Conservation (phyloP, 2,888 invertebrate genomes). For the Seira ritae region DNA sequence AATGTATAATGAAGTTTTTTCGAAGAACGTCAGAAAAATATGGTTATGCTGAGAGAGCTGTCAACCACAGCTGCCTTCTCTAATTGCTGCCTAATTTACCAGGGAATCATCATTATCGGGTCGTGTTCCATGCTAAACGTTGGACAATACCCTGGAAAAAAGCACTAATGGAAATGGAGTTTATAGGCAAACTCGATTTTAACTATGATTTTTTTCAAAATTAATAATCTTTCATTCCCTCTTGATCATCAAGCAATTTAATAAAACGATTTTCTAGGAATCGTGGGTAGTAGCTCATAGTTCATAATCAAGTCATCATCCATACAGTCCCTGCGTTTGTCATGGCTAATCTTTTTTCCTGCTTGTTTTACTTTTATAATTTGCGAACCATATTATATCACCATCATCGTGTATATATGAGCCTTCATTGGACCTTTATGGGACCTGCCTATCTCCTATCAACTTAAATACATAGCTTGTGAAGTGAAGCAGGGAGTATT, state of each 20-base stretch:
- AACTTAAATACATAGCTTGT: not conserved
- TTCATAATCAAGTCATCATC: too few species aligned
- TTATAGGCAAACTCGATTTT: not conserved
- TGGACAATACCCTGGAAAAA: not conserved
- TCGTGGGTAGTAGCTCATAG: not conserved
- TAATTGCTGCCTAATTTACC: slow-evolving; percentile 68
- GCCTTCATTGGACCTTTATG: not conserved
- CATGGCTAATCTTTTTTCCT: too few species aligned
- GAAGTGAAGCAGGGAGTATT: too few species aligned
- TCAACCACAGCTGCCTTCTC: slow-evolving; percentile 67
- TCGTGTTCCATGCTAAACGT: not conserved
- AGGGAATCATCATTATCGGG: slow-evolving; percentile 1
- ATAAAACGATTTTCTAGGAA: not conserved
- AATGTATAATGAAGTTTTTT: slow-evolving; percentile 62
- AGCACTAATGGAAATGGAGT: slow-evolving; percentile 1
- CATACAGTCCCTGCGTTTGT: too few species aligned
- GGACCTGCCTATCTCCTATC: not conserved
- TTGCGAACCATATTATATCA: too few species aligned
- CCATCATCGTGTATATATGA: not conserved
- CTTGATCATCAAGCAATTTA: not conserved
- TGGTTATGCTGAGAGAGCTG: slow-evolving; percentile 53
- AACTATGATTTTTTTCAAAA: not conserved
- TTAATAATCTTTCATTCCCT: not conserved
- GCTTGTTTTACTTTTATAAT: too few species aligned
- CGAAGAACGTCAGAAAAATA: slow-evolving; percentile 62